These are phyloP conservation scores for Corythoichthys haematopterus DNA, from an alignment of 2,113 vertebrate species.

Conservation along the genomic window DNA sequence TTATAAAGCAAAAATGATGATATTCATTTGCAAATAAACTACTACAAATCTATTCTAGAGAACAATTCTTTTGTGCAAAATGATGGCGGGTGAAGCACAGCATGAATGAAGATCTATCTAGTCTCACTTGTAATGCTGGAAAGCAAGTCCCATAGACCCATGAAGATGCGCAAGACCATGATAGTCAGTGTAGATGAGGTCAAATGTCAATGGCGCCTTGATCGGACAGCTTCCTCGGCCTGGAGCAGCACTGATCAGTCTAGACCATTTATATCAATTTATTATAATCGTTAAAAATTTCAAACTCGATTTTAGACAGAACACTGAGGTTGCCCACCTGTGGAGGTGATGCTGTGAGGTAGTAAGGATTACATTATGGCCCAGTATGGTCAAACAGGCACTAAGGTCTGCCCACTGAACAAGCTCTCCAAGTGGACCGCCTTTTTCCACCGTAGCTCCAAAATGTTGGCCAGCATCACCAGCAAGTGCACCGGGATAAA, in stretches of 20 bases:
- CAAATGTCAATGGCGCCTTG: slow-evolving; percentile 62
- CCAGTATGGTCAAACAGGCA: slow-evolving; percentile 61
- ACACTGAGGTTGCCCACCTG: slow-evolving; percentile 37
- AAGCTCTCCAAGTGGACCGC: slow-evolving; percentile 70
- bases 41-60: too few relatives aligned
- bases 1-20: too few relatives aligned
- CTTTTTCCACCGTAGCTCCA: slow-evolving; percentile 59
- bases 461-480: slow-evolving; percentile 57
- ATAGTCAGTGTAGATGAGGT: slow-evolving; percentile 73
- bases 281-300: neutral
- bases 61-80: too few relatives aligned
- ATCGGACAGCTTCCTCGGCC: slow-evolving; percentile 69
- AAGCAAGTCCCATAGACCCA: slow-evolving; percentile 67
- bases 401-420: slow-evolving; percentile 72
- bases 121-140: slow-evolving; percentile 63
- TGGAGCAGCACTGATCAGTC: slow-evolving; percentile 66
- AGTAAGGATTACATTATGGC: slow-evolving; percentile 64
- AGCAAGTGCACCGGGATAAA: slow-evolving; percentile 63
- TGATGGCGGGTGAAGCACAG: too few relatives aligned
- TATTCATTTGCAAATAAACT: too few relatives aligned
- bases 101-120: neutral
- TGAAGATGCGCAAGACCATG: slow-evolving; percentile 67
- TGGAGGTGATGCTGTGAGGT: slow-evolving; percentile 56
- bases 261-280: slow-evolving; percentile 29
- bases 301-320: neutral